phyloP scores from a whole-genome alignment of 2,888 invertebrate genomes.

The Dryomyza anilis region DNA sequence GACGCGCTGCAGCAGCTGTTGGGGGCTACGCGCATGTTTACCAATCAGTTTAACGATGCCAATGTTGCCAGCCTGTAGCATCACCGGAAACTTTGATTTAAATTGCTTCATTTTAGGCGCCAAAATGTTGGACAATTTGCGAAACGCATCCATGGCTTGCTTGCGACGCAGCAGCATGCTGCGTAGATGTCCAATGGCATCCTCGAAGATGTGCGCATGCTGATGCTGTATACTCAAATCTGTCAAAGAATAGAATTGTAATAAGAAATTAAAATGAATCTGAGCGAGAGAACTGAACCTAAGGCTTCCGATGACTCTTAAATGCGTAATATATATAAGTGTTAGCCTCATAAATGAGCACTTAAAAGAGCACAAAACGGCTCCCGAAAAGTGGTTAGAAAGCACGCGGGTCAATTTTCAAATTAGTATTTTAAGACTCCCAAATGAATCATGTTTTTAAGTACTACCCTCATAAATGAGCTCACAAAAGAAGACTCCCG shows the following conservation, averaged over 20 bases:
- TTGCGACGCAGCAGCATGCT: slow-evolving; percentile 46
- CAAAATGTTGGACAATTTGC: slow-evolving; percentile 28
- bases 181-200: slow-evolving; percentile 42
- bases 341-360: too few species aligned
- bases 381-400: too few species aligned
- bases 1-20: slow-evolving; percentile 43
- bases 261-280: too few species aligned
- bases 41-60: slow-evolving; percentile 39
- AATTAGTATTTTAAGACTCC: too few species aligned
- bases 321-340: too few species aligned
- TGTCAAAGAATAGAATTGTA: not conserved
- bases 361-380: too few species aligned
- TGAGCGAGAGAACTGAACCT: too few species aligned
- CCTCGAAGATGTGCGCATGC: slow-evolving; percentile 51
- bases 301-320: too few species aligned
- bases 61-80: slow-evolving; percentile 37
- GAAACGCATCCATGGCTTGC: slow-evolving; percentile 42
- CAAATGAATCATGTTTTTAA: too few species aligned
- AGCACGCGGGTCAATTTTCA: too few species aligned
- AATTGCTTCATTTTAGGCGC: slow-evolving; percentile 27
- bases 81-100: slow-evolving; percentile 33
- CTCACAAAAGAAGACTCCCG: too few species aligned
- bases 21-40: slow-evolving; percentile 43
- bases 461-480: too few species aligned
- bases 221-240: slow-evolving; percentile 45